Evolutionary conservation across 2,797 vertebrate genomes (phyloP), one percentile per base, ranked within the genome.

Genomic region (Sandelia bainsii): DNA sequence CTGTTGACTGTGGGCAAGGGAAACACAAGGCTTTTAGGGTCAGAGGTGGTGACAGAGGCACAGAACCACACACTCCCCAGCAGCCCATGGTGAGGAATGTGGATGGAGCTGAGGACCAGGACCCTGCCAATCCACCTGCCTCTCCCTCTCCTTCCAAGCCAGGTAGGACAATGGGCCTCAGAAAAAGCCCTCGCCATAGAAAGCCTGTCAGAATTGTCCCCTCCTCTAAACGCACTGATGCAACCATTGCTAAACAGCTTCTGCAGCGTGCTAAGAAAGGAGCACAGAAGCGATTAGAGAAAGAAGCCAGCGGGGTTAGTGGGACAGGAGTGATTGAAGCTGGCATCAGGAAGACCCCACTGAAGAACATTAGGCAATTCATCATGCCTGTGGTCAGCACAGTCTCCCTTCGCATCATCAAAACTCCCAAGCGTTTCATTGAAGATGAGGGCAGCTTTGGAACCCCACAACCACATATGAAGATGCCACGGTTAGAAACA

Each of bases 371-470:
- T 76, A 93, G 98, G 2, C 98, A 99, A 93, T 99, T 99, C 88
- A 99, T 99, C 81, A 99, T 99, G 98, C 98, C 98, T 0, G 98
- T 99, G n/a, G 98, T 99, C 79, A 99, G 98, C 37, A 97, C 98
- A 0, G 97, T 99, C 83, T 99, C 98, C 17, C 96, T 96, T 0
- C 94, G 98, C 48, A 98, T 99, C 86, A 99, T 99, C 72, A 99
- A 99, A 89, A 99, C 98, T 3, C 98, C 98, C 20, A 97, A 98
- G 82, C 96, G 98, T 45, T 99, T 99, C 88, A 99, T 99, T 40
- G 97, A 99, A 81, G 98, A 99, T 5, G 98, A 99, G 81, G 95
- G 91, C 57, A 93, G 94, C 87, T 99, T 99, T 0, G 96, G 96
- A 68, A 64, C 89, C 6, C 90, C 93, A 0, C 84, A 90, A 45